These are phyloP conservation scores for Conger conger DNA, from an alignment of 2,113 vertebrate species.

Conservation along the genomic window DNA sequence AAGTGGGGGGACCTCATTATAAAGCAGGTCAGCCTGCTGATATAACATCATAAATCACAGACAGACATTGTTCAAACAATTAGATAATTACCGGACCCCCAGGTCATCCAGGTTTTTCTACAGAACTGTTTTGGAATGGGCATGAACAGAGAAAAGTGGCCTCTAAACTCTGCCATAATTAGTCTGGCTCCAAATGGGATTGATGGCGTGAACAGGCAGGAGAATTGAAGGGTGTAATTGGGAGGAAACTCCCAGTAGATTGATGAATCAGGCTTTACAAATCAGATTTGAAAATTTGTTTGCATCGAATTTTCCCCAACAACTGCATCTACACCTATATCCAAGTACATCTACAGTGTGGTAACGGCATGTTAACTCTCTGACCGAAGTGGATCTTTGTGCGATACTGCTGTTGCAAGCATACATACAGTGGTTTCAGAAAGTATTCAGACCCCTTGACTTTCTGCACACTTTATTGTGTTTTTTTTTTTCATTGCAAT, in stretches of 20 bases:
- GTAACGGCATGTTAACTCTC: constrained; percentile 33
- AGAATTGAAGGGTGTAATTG: constrained; percentile 29
- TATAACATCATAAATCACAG: constrained; percentile 51
- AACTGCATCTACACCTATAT: neutral
- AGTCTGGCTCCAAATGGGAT: constrained; percentile 41
- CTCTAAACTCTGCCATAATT: constrained; percentile 48
- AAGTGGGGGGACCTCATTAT: constrained; percentile 55
- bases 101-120: constrained; percentile 59
- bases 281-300: neutral
- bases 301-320: neutral
- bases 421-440: too few species aligned
- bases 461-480: too few species aligned
- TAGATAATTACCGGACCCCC: constrained; percentile 75
- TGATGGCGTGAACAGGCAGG: constrained; percentile 33
- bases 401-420: constrained; percentile 63
- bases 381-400: too few species aligned
- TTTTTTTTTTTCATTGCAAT: too few species aligned
- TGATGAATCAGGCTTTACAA: constrained; percentile 8
- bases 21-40: constrained; percentile 60
- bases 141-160: constrained; percentile 39
- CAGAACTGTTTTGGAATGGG: constrained; percentile 32
- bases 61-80: constrained; percentile 72
- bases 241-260: constrained; percentile 37
- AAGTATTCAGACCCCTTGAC: too few species aligned
- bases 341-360: constrained; percentile 24